Conservation (phyloP, 2,888 invertebrate species). For the Ormia ochracea region DNA sequence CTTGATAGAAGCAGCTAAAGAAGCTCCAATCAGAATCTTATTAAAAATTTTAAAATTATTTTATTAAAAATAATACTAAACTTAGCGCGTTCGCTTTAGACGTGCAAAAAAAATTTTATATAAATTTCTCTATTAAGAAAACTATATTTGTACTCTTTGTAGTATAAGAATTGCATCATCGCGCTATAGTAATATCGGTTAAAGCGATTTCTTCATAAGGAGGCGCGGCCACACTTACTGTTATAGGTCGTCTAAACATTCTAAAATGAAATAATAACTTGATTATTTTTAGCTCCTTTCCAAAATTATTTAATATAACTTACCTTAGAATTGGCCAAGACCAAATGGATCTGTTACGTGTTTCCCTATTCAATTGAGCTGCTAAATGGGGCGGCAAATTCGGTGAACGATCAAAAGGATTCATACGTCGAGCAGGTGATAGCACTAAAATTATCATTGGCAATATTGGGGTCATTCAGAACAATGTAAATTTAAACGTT, state of each 20-base stretch:
- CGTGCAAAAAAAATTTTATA: too few relatives aligned
- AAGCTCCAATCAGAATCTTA: too few relatives aligned
- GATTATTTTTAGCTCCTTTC: neutral
- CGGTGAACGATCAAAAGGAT: slow-evolving; percentile 76
- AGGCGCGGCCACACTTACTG: slow-evolving; percentile 73
- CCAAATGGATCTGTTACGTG: slow-evolving; percentile 67
- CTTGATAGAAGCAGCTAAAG: too few relatives aligned
- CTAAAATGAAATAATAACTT: slow-evolving; percentile 47
- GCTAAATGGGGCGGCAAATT: slow-evolving; percentile 71
- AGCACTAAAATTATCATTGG: slow-evolving; percentile 65
- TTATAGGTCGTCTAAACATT: slow-evolving; percentile 63
- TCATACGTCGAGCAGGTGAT: slow-evolving; percentile 69
- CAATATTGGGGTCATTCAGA: too few relatives aligned
- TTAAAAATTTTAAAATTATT: too few relatives aligned
- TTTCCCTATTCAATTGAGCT: slow-evolving; percentile 66
- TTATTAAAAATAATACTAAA: too few relatives aligned
- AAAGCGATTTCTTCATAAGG: slow-evolving; percentile 67
- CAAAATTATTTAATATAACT: neutral
- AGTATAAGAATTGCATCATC: too few relatives aligned
- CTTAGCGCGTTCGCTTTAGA: too few relatives aligned
- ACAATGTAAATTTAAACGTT: too few relatives aligned
- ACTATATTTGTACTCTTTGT: too few relatives aligned
- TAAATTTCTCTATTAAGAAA: too few relatives aligned
- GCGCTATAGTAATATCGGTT: slow-evolving; percentile 51
- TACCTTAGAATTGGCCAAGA: slow-evolving; percentile 70